Evolutionary conservation across 2,113 vertebrate genomes (phyloP).

Genomic region (Aspiorhynchus laticeps): DNA sequence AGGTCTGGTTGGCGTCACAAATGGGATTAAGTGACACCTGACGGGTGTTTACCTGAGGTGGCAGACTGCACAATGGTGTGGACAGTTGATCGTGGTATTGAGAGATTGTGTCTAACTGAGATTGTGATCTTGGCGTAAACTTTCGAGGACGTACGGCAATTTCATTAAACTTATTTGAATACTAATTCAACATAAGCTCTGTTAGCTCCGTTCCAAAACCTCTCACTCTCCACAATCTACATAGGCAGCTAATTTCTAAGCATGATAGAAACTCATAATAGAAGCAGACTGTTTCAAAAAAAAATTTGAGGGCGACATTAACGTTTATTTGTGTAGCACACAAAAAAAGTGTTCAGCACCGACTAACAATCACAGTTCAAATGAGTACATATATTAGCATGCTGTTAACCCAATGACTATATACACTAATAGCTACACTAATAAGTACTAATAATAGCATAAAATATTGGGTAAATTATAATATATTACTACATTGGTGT

Average conservation of each 20-base stretch:
- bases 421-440: not conserved
- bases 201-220: not conserved
- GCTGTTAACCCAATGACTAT: not conserved
- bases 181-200: not conserved
- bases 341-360: no score
- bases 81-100: not conserved
- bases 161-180: not conserved
- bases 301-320: not conserved
- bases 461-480: not conserved
- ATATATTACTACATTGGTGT: not conserved
- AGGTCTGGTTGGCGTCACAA: conserved; percentile 52
- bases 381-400: no score
- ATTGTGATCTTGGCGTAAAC: not conserved
- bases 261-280: not conserved
- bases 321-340: not conserved
- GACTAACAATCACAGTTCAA: no score
- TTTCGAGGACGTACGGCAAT: not conserved
- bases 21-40: conserved; percentile 27
- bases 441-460: not conserved
- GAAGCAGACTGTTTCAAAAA: not conserved
- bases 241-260: not conserved
- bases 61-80: not conserved
- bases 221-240: not conserved
- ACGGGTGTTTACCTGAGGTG: conserved; percentile 43
- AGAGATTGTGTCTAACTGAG: no score